These are phyloP conservation scores for Dendroctonus valens DNA, from an alignment of 1,140 invertebrate genomes.

Conservation along the genomic window DNA sequence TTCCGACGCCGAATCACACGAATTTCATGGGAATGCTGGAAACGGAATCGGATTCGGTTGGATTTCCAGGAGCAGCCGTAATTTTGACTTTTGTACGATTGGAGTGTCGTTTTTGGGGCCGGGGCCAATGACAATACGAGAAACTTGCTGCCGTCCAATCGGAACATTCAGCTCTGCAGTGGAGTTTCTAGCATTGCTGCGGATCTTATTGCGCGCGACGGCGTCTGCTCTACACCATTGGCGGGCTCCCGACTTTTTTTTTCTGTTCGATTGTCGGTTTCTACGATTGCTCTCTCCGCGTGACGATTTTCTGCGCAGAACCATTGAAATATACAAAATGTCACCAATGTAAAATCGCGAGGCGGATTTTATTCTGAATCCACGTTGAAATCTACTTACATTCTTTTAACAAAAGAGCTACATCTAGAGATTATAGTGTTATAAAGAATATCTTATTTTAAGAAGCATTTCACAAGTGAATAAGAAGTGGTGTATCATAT, in stretches of 20 bases:
- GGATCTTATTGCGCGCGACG: conserved; percentile 34
- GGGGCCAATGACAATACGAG: conserved; percentile 36
- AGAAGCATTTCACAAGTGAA: too few relatives aligned
- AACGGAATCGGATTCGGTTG: conserved; percentile 30
- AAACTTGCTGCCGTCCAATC: conserved; percentile 22
- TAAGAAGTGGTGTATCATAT: too few relatives aligned
- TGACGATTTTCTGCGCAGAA: conserved; percentile 7
- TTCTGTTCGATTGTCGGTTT: conserved; percentile 19
- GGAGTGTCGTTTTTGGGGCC: conserved; percentile 28
- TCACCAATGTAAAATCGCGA: too few relatives aligned
- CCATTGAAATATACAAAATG: too few relatives aligned
- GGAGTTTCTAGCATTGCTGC: conserved; percentile 33
- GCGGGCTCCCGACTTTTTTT: conserved; percentile 19
- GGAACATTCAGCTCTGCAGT: conserved; percentile 19
- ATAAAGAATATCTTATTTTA: too few relatives aligned
- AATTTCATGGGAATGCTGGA: conserved; percentile 28
- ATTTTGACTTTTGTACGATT: conserved; percentile 37
- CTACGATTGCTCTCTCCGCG: conserved; percentile 8
- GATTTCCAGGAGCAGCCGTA: conserved; percentile 36
- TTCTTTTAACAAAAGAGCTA: too few relatives aligned
- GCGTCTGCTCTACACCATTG: conserved; percentile 20
- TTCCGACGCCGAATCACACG: conserved; percentile 29
- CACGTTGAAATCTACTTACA: too few relatives aligned
- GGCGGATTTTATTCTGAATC: too few relatives aligned
- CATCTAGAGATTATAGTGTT: too few relatives aligned